Conservation (phyloP, 2,888 invertebrate species). For the Marasmarcha lunaedactyla region DNA sequence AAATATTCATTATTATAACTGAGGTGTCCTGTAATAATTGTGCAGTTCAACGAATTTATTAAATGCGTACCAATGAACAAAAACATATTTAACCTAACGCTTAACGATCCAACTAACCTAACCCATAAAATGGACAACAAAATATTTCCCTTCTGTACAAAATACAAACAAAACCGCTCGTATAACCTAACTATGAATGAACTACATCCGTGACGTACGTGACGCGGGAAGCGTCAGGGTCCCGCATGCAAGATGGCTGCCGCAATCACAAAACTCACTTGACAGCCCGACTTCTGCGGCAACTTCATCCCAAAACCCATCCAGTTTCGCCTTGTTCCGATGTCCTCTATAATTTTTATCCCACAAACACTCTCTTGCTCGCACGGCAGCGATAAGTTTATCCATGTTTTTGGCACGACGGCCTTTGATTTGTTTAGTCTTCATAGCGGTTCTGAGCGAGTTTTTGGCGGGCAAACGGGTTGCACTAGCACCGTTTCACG, state of each 20-base stretch:
- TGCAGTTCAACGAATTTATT: too few species aligned
- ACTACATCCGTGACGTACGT: neutral
- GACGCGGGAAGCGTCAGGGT: neutral
- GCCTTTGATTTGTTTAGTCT: conserved; percentile 35
- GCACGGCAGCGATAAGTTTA: conserved; percentile 58
- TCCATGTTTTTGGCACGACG: conserved; percentile 54
- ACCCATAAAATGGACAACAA: too few species aligned
- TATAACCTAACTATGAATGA: too few species aligned
- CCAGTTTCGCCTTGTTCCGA: conserved; percentile 55
- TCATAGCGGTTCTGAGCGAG: conserved; percentile 42
- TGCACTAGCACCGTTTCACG: too few species aligned
- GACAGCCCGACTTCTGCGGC: conserved; percentile 56
- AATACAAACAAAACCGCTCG: too few species aligned
- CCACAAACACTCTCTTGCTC: conserved; percentile 59
- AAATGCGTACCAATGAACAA: too few species aligned
- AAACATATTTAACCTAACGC: too few species aligned
- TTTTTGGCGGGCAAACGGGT: conserved; percentile 23
- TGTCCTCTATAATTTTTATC: conserved; percentile 58
- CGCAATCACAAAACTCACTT: conserved; percentile 42
- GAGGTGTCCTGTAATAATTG: too few species aligned
- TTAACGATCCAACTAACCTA: too few species aligned
- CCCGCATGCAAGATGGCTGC: conserved; percentile 2
- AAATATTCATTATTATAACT: too few species aligned
- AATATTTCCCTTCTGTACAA: too few species aligned
- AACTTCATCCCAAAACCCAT: conserved; percentile 63